These are phyloP conservation scores for Eristalis intricaria DNA, from an alignment of 2,888 invertebrate genomes.

Conservation along the genomic window DNA sequence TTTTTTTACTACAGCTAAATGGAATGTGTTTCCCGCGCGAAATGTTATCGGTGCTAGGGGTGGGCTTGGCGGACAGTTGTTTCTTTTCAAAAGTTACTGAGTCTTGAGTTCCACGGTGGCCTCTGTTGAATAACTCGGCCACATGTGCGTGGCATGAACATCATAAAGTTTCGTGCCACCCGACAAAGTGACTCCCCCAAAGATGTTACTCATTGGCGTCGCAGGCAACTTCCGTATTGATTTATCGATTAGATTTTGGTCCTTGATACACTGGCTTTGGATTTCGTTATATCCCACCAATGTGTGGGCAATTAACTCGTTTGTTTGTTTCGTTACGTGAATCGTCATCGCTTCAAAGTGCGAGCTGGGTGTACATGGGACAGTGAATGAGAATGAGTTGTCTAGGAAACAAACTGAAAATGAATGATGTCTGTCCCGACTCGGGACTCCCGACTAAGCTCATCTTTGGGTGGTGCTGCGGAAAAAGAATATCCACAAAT, in stretches of 20 bases:
- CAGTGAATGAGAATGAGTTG: too few relatives aligned
- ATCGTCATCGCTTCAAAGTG: neutral
- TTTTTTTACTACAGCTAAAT: neutral
- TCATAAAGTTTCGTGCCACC: neutral
- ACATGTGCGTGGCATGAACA: neutral
- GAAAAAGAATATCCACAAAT: too few relatives aligned
- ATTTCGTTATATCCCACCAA: slow-evolving; percentile 13
- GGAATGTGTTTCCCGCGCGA: slow-evolving; percentile 42
- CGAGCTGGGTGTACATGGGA: neutral
- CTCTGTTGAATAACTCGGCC: neutral
- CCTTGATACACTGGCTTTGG: slow-evolving; percentile 44
- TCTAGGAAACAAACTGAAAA: too few relatives aligned
- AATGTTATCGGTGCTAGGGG: neutral
- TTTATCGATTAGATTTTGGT: slow-evolving; percentile 61
- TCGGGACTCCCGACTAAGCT: too few relatives aligned
- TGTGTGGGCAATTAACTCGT: neutral
- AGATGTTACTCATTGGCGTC: slow-evolving; percentile 45
- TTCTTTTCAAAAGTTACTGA: neutral
- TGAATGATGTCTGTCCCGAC: too few relatives aligned
- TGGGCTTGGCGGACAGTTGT: neutral
- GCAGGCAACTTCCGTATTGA: slow-evolving; percentile 41
- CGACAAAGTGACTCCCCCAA: slow-evolving; percentile 12
- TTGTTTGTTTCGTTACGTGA: neutral
- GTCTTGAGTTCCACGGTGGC: neutral
- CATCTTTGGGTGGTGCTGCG: too few relatives aligned